These are phyloP conservation scores for Platycercus adscitus DNA, from an alignment of 2,113 vertebrate genomes.

Conservation along the genomic window DNA sequence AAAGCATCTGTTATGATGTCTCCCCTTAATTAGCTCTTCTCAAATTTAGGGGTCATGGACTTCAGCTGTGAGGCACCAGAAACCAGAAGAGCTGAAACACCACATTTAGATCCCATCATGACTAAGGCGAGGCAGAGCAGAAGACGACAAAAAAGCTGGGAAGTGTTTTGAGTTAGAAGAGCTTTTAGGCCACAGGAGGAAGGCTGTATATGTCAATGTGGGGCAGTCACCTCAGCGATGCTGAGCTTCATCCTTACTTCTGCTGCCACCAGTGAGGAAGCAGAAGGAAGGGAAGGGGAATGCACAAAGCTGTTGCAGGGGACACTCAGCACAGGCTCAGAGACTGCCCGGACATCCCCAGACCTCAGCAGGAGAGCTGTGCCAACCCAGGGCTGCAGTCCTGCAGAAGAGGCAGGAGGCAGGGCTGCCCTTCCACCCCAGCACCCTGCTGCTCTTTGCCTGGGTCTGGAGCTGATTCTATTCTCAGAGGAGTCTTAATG, in stretches of 20 bases:
- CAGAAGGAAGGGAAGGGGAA: background rate
- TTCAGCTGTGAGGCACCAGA: background rate
- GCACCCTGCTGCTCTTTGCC: background rate
- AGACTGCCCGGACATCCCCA: fast-evolving
- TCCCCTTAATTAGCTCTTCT: background rate
- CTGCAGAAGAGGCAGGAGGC: background rate
- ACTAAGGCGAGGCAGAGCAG: background rate
- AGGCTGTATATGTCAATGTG: fast-evolving
- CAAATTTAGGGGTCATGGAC: background rate
- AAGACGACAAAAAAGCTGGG: background rate
- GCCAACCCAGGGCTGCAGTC: background rate
- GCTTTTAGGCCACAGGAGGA: background rate
- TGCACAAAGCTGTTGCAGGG: background rate
- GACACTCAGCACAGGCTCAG: background rate
- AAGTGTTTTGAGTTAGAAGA: background rate
- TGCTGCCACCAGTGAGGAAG: background rate
- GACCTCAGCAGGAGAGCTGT: fast-evolving
- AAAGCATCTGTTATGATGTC: fast-evolving
- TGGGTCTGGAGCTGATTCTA: background rate
- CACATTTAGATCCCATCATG: fast-evolving
- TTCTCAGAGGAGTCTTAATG: background rate
- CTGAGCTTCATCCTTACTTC: background rate
- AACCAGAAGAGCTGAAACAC: background rate
- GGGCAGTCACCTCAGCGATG: fast-evolving
- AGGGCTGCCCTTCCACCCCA: background rate